A percentile compares a stretch with the other conserved stretches of the same genome.
Conservation (phyloP, 2,113 vertebrate species). For the Ictidomys tridecemlineatus region DNA sequence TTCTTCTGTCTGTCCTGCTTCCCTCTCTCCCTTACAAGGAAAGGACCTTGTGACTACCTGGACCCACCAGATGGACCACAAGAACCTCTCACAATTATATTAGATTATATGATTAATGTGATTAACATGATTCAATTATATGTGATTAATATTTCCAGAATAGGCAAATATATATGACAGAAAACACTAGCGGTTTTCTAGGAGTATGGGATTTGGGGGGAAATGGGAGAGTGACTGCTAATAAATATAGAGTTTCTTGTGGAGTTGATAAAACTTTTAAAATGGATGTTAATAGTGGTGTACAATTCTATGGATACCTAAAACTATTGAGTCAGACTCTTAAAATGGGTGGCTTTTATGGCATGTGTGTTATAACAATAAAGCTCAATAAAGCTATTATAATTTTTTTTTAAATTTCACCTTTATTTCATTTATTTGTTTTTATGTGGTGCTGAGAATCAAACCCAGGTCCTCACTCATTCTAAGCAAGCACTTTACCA, state of each 20-base stretch:
- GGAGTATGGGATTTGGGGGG: neutral
- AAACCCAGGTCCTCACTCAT: too few species aligned
- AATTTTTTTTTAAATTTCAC: too few species aligned
- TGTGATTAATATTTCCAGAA: neutral
- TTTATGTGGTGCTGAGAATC: too few species aligned
- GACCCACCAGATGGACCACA: neutral
- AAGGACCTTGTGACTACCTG: neutral
- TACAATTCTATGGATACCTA: neutral
- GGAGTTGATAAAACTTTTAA: neutral
- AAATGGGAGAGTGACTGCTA: neutral
- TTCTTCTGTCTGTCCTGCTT: neutral
- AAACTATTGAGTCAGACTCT: neutral
- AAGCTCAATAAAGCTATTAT: neutral
- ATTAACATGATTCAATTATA: neutral
- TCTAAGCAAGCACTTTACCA: too few species aligned
- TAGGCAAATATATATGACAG: neutral
- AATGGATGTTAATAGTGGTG: neutral
- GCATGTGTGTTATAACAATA: neutral
- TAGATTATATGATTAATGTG: neutral
- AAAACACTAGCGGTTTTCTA: neutral
- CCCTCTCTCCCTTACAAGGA: neutral
- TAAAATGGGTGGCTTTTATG: neutral
- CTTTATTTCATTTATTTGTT: too few species aligned
- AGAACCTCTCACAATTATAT: neutral
- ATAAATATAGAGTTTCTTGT: neutral